Conservation (phyloP, 2,797 vertebrate genomes). For the Coreius guichenoti region DNA sequence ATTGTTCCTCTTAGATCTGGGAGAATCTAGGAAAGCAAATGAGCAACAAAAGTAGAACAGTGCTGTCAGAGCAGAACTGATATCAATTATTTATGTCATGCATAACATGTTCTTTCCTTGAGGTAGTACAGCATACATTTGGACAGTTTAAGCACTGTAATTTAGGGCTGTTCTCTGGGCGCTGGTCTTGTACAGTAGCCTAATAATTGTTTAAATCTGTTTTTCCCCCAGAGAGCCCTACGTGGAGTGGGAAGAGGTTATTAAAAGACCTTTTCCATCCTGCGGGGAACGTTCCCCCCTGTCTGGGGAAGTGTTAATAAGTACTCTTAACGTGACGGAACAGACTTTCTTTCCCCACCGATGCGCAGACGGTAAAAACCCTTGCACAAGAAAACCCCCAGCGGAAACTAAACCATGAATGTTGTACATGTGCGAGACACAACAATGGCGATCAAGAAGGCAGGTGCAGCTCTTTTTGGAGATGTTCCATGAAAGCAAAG, state of each 20-base stretch:
- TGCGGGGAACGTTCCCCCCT: constrained; percentile 68
- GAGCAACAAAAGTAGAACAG: constrained; percentile 26
- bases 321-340: constrained; percentile 64
- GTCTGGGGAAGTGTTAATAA: constrained; percentile 73
- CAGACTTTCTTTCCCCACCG: constrained; percentile 62
- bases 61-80: constrained; percentile 52
- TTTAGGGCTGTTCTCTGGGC: constrained; percentile 68
- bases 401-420: constrained; percentile 28
- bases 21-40: constrained; percentile 3
- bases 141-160: constrained; percentile 64
- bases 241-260: constrained; percentile 53
- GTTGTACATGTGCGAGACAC: constrained; percentile 29
- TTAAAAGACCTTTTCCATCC: constrained; percentile 73
- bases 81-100: constrained; percentile 68
- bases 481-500: constrained; percentile 49
- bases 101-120: constrained; percentile 63
- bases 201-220: constrained; percentile 76
- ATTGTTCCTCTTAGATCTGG: constrained; percentile 13
- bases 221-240: constrained; percentile 62
- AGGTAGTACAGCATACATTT: constrained; percentile 61
- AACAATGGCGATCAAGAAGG: constrained; percentile 37
- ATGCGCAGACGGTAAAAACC: constrained; percentile 47
- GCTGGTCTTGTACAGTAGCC: constrained; percentile 68
- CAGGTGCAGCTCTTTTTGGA: constrained; percentile 48
- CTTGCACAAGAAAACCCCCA: constrained; percentile 42